These are phyloP conservation scores for Zapus hudsonius DNA, from an alignment of 2,113 vertebrate species.

Conservation along the genomic window DNA sequence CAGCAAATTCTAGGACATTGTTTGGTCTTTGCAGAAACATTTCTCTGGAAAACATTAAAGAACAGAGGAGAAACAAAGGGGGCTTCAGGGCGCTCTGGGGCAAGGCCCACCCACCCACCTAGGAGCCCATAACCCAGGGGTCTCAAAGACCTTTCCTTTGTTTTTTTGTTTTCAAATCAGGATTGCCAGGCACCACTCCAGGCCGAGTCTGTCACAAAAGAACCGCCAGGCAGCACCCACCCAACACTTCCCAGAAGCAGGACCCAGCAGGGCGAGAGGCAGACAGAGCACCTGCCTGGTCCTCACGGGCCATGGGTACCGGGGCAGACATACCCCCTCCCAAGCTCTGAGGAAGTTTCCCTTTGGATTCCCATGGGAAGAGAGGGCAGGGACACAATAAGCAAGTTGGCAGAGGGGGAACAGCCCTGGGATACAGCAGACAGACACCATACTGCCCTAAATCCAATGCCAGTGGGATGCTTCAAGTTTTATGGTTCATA, in stretches of 20 bases:
- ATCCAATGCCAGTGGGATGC: background rate
- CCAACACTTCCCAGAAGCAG: background rate
- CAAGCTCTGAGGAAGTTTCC: background rate
- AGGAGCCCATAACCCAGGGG: background rate
- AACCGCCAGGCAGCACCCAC: background rate
- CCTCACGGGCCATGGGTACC: background rate
- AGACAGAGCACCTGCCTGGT: background rate
- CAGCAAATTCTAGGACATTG: slow-evolving; percentile 81
- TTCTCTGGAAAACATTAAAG: slow-evolving; percentile 74
- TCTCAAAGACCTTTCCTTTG: background rate
- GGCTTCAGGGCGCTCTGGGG: background rate
- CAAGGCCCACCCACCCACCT: too few species aligned
- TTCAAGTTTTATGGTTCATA: background rate
- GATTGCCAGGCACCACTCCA: too few species aligned
- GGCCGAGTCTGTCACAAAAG: background rate
- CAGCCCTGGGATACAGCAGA: background rate
- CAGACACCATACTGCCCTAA: too few species aligned
- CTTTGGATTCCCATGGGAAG: background rate
- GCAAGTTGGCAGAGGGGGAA: background rate
- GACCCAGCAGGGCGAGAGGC: background rate
- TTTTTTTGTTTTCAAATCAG: background rate
- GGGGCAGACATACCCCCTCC: background rate
- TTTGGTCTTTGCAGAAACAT: slow-evolving; percentile 80
- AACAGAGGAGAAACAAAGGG: background rate
- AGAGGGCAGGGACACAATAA: fast-evolving